A percentile compares a stretch with the other conserved stretches of the same genome.
phyloP scores from a whole-genome alignment of 2,797 vertebrate species.

The Xerus rutilus region DNA sequence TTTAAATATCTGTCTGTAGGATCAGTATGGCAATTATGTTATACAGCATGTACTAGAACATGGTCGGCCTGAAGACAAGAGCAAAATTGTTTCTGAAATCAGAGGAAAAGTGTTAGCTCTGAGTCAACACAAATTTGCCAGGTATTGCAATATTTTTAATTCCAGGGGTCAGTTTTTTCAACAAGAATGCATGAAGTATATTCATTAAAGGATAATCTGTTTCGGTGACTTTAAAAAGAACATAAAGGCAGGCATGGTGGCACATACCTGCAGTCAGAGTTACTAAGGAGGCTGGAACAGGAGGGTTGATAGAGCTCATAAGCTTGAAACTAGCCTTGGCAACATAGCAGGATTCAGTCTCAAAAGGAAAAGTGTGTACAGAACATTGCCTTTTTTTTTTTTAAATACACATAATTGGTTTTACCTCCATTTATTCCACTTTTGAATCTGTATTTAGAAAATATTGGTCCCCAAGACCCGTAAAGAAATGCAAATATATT shows the following conservation, averaged over 20 bases:
- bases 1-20: constrained; percentile 89
- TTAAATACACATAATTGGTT: neutral
- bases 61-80: constrained; percentile 97
- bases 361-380: neutral
- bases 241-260: neutral
- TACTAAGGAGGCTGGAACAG: neutral
- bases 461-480: neutral
- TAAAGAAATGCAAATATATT: constrained; percentile 2
- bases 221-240: neutral
- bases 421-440: neutral
- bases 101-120: constrained; percentile 97
- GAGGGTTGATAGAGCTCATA: neutral
- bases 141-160: constrained; percentile 87
- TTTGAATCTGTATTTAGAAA: constrained; percentile 57
- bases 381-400: constrained; percentile 38
- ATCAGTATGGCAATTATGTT: constrained; percentile 99
- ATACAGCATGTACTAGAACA: constrained; percentile 99
- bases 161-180: neutral
- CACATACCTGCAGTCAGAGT: neutral
- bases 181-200: neutral
- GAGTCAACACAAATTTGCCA: constrained; percentile 99
- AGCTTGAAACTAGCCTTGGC: neutral
- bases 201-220: neutral
- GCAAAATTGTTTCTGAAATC: constrained; percentile 98
- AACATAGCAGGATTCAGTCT: neutral